Conservation (phyloP, 2,113 vertebrate genomes). For the Electrona antarctica region DNA sequence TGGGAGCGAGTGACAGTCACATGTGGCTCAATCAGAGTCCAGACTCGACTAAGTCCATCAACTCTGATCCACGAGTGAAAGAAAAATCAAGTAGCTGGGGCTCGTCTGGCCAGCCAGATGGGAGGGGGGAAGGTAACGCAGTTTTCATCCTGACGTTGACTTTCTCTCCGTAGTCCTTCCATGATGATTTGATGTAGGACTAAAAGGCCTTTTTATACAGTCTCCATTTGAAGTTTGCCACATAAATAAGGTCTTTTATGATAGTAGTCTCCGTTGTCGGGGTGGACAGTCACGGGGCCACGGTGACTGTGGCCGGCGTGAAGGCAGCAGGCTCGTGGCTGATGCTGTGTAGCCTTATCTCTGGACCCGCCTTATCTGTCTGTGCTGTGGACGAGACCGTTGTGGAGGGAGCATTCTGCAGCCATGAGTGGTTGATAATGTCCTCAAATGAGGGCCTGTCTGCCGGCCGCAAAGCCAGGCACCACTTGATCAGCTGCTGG, state of each 20-base stretch:
- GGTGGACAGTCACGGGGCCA: constrained; percentile 65
- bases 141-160: background rate
- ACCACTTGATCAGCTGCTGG: constrained; percentile 91
- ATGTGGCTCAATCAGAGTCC: constrained; percentile 25
- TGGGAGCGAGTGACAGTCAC: constrained; percentile 14
- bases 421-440: constrained; percentile 91
- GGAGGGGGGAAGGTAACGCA: background rate
- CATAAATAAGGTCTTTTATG: constrained; percentile 28
- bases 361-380: constrained; percentile 73
- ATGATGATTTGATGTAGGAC: background rate
- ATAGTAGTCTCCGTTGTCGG: constrained; percentile 30
- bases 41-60: constrained; percentile 1
- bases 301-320: constrained; percentile 46
- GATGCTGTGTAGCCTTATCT: constrained; percentile 91
- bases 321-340: constrained; percentile 77
- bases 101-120: background rate
- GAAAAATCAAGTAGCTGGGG: constrained; percentile 29
- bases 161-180: constrained; percentile 4
- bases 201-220: background rate
- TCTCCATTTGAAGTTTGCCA: constrained; percentile 41
- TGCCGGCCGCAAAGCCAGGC: constrained; percentile 86
- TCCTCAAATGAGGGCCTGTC: constrained; percentile 93
- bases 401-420: constrained; percentile 83
- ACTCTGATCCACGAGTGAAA: background rate
- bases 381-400: constrained; percentile 6